Evolutionary conservation across 1,140 invertebrate species (phyloP).

Genomic region (Drosophila pachea): DNA sequence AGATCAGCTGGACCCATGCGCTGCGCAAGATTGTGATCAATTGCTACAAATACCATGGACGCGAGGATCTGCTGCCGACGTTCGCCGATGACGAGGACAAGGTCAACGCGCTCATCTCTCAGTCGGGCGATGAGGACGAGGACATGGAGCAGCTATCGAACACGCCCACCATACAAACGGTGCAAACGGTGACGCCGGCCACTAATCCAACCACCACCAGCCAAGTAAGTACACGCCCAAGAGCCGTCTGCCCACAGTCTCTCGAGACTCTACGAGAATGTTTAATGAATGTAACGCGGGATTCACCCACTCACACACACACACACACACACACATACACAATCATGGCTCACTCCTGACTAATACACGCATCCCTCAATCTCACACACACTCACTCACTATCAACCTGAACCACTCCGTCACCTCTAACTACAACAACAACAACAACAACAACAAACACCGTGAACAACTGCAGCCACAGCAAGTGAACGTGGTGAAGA

Average conservation of each 20-base stretch:
- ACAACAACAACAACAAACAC: conserved; percentile 12
- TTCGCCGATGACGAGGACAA: conserved; percentile 96
- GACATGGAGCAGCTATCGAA: conserved; percentile 69
- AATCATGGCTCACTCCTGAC: too few relatives aligned
- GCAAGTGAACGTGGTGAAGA: conserved; percentile 79
- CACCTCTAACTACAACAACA: conserved; percentile 21
- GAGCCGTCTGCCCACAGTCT: not conserved
- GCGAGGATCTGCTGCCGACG: conserved; percentile 96
- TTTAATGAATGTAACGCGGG: not conserved
- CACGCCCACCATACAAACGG: conserved; percentile 78
- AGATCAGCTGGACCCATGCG: conserved; percentile 99
- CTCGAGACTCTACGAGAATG: not conserved
- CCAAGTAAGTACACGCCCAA: conserved; percentile 65
- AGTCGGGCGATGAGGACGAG: conserved; percentile 70
- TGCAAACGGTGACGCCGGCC: conserved; percentile 73
- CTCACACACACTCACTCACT: conserved; percentile 4
- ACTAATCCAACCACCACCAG: conserved; percentile 52
- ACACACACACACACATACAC: not conserved
- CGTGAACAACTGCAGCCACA: conserved; percentile 71
- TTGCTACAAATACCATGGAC: conserved; percentile 98
- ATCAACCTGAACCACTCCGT: not conserved
- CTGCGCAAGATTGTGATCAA: conserved; percentile 97
- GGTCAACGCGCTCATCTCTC: conserved; percentile 79
- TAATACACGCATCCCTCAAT: too few relatives aligned
- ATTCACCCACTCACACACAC: not conserved